Evolutionary conservation across 2,113 vertebrate genomes (phyloP).

Genomic region (Phylloscopus trochilus): DNA sequence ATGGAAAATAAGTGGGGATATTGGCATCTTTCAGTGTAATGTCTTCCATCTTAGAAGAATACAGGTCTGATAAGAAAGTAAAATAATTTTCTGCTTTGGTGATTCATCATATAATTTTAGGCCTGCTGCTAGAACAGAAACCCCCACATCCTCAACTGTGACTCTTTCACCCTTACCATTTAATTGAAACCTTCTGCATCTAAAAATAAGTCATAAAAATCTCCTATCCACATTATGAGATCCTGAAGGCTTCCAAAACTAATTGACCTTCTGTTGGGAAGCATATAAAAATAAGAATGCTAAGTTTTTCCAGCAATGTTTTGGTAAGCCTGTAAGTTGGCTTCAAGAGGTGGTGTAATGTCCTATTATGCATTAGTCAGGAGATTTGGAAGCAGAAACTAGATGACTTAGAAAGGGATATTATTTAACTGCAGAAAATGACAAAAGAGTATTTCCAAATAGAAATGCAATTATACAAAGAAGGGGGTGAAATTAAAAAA

Average conservation of each 20-base stretch:
- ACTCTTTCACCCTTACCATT: neutral
- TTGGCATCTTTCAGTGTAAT: neutral
- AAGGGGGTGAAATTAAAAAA: neutral
- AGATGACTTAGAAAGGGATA: neutral
- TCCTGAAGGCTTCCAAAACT: neutral
- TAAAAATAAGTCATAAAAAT: slow-evolving; percentile 29
- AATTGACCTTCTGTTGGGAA: slow-evolving; percentile 5
- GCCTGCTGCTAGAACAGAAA: neutral
- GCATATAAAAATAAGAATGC: neutral
- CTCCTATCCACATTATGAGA: neutral
- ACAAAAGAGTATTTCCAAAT: neutral
- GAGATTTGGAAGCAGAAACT: neutral
- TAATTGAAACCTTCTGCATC: slow-evolving; percentile 49
- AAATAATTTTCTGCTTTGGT: neutral
- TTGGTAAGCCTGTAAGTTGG: slow-evolving; percentile 4
- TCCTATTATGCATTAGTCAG: neutral
- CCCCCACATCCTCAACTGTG: neutral
- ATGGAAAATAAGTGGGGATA: neutral
- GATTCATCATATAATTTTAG: slow-evolving; percentile 15
- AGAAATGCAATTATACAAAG: neutral
- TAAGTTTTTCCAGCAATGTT: slow-evolving; percentile 10
- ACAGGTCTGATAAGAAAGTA: neutral
- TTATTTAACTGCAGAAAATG: neutral
- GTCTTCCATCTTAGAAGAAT: neutral
- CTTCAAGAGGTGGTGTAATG: slow-evolving; percentile 9